Base-by-base conservation (phyloP, 2,888 invertebrate species). In the Caenorhabditis angaria region DNA sequence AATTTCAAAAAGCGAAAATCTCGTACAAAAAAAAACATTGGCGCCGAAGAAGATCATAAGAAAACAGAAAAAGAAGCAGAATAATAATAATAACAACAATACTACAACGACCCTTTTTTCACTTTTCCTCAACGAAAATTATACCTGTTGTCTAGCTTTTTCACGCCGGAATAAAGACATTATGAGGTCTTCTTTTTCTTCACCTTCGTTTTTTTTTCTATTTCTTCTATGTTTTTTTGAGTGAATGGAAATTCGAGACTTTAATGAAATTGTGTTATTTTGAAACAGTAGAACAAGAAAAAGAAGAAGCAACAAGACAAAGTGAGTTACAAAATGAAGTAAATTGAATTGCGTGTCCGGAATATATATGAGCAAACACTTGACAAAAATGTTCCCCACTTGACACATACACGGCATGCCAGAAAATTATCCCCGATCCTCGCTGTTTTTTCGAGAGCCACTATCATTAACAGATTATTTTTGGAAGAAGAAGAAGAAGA, bases 301-400 rank as follows among this genome's bases (percentile, higher is more conserved):
- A n/a, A n/a, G n/a, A n/a, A n/a, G n/a, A n/a, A n/a, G n/a, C n/a
- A n/a, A n/a, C n/a, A n/a, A n/a, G n/a, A n/a, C n/a, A n/a, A n/a
- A n/a, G n/a, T n/a, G n/a, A n/a, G n/a, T n/a, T n/a, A n/a, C n/a
- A n/a, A n/a, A n/a, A n/a, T n/a, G n/a, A n/a, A n/a, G n/a, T n/a
- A n/a, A n/a, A n/a, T n/a, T n/a, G n/a, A 18, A 41, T 41, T 18
- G 41, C 41, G 18, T 41, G 41, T 41, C 41, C 41, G 41, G 41
- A 41, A 41, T 41, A 41, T n/a, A n/a, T n/a, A n/a, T n/a, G n/a
- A n/a, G n/a, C 41, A 41, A 41, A 41, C 41, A 41, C 41, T 41
- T 14, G 8, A 41, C 10, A 3, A 41, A 41, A 14, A 41, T 12
- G 41, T 41, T n/a, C n/a, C n/a, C n/a, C n/a, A 41, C 41, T 41